These are phyloP conservation scores for Rhizoglyphus robini DNA, from an alignment of 1,140 invertebrate genomes.

Conservation along the genomic window DNA sequence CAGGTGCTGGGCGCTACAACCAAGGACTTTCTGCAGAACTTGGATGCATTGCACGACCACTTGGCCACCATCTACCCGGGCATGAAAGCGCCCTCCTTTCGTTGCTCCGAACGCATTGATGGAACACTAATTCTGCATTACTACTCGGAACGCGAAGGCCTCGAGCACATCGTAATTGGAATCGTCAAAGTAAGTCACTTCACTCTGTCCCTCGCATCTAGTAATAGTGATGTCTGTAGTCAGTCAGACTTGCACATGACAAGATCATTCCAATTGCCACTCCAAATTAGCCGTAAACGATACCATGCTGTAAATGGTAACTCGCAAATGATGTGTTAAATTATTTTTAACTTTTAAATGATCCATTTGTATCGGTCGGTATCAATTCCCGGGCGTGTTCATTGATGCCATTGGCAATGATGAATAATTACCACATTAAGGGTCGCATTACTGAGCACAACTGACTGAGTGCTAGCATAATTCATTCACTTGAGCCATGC, in stretches of 20 bases:
- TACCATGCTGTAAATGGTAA: too few relatives aligned
- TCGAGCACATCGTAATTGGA: slow-evolving; percentile 83
- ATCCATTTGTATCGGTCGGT: background rate
- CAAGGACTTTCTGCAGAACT: slow-evolving; percentile 79
- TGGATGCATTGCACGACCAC: slow-evolving; percentile 85
- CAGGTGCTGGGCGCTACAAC: slow-evolving; percentile 83
- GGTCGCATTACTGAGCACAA: too few relatives aligned
- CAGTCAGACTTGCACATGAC: too few relatives aligned
- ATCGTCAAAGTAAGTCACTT: slow-evolving; percentile 63
- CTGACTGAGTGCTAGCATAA: too few relatives aligned
- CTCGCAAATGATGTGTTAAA: background rate
- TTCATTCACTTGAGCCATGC: too few relatives aligned
- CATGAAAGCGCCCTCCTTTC: slow-evolving; percentile 80
- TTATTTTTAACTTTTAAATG: background rate
- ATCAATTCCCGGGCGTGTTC: background rate
- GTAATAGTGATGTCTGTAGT: too few relatives aligned
- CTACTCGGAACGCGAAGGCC: slow-evolving; percentile 78
- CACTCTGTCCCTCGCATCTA: background rate
- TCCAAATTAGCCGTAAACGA: too few relatives aligned
- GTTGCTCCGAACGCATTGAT: slow-evolving; percentile 69
- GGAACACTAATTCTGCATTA: slow-evolving; percentile 74
- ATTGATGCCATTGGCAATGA: too few relatives aligned
- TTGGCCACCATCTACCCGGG: slow-evolving; percentile 79
- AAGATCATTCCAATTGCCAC: too few relatives aligned
- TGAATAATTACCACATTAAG: too few relatives aligned